Evolutionary conservation across 2,888 invertebrate species (phyloP), one percentile per base, ranked within the genome.

Genomic region (Vesta saturnalis): DNA sequence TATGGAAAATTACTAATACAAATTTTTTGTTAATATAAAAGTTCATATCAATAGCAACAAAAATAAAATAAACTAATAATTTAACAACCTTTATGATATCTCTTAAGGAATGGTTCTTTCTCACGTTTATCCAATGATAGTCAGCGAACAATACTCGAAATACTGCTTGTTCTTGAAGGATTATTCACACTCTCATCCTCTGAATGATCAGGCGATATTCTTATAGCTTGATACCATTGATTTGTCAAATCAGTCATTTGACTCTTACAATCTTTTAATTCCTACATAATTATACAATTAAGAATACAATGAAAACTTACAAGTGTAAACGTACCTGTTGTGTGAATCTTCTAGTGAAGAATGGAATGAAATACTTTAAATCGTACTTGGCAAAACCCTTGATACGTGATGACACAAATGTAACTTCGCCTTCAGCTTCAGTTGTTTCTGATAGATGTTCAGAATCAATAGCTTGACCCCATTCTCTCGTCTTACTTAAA

Each of bases 211-310:
- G 96, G 95, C 56, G 94, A 92, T 78, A 95, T 93, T 69, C 95
- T 88, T 75, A 97, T 96, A 0, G 97, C 97, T 82, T 97, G 95
- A 85, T 97, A 97, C 97, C 97, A 98, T 82, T 97, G 94, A 82
- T 97, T 96, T 0, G 97, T 97, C 73, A 98, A 86, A 84, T 95
- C 95, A 1, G 95, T 94, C 96, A 98, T 97, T 85, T 97, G 97
- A 75, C 94, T 95, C 83, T 95, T 95, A 81, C 97, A 97, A 83
- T 98, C 97, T 81, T 95, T 94, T 72, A 97, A 85, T 85, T 98
- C 97, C 92, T 95, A 85, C n/a, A 80, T 77, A 68, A 75, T n/a
- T n/a, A n/a, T n/a, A 23, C 39, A 43, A 58, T 30, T 18, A 14
- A 30, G 2, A 3, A 8, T 52, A 46, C 4, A 10, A 6, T n/a